These are phyloP conservation scores for Antitype chi DNA, from an alignment of 2,888 invertebrate genomes.

Conservation along the genomic window DNA sequence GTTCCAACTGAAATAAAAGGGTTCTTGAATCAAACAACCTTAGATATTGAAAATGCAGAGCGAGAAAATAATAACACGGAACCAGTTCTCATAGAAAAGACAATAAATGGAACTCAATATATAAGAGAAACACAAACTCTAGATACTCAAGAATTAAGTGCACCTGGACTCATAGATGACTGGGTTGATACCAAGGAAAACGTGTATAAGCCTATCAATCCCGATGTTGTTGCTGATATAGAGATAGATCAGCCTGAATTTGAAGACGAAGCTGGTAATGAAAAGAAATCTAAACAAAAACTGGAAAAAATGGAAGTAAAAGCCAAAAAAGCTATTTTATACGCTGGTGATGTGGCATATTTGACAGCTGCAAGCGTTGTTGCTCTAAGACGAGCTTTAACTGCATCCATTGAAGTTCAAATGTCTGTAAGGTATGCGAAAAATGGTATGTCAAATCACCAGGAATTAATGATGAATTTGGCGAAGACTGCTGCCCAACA, in stretches of 20 bases:
- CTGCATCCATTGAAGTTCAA: slow-evolving; percentile 87
- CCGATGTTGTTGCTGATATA: slow-evolving; percentile 84
- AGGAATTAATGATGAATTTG: slow-evolving; percentile 88
- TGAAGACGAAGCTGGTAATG: slow-evolving; percentile 79
- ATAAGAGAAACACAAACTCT: slow-evolving; percentile 74
- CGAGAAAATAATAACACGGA: slow-evolving; percentile 75
- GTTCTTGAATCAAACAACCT: slow-evolving; percentile 85
- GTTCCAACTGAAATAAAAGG: slow-evolving; percentile 71
- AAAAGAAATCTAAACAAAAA: slow-evolving; percentile 83
- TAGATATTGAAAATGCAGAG: slow-evolving; percentile 80
- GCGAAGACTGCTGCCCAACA: slow-evolving; percentile 88
- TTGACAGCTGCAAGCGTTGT: slow-evolving; percentile 87
- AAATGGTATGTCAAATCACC: slow-evolving; percentile 87
- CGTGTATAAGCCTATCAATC: slow-evolving; percentile 77
- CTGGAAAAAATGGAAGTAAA: slow-evolving; percentile 84
- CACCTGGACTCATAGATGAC: slow-evolving; percentile 81
- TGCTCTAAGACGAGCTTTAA: slow-evolving; percentile 86
- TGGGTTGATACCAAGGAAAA: slow-evolving; percentile 82
- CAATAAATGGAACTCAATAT: slow-evolving; percentile 79
- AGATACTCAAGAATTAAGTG: slow-evolving; percentile 78
- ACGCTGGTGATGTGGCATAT: slow-evolving; percentile 88
- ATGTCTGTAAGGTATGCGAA: slow-evolving; percentile 87
- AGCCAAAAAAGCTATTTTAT: slow-evolving; percentile 87
- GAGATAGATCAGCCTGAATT: slow-evolving; percentile 84
- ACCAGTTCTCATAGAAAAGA: slow-evolving; percentile 79